Conservation (phyloP, 1,140 invertebrate genomes). For the Bombus difficillimus region DNA sequence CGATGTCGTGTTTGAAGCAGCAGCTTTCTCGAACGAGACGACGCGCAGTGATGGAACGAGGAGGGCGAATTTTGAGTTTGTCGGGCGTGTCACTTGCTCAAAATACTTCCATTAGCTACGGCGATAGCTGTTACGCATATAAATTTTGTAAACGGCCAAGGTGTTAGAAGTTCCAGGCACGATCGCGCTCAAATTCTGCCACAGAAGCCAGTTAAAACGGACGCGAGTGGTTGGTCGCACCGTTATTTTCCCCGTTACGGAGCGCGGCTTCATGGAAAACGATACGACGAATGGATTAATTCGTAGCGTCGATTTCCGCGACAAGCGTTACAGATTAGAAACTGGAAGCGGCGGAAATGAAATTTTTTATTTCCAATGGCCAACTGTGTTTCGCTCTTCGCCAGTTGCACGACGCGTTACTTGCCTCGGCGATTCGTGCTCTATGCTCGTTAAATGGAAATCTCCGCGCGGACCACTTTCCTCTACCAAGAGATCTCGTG, state of each 20-base stretch:
- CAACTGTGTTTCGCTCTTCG: neutral
- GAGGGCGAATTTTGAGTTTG: slow-evolving; percentile 32
- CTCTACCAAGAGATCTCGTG: neutral
- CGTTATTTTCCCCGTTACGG: neutral
- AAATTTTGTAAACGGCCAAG: slow-evolving; percentile 6
- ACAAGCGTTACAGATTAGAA: neutral
- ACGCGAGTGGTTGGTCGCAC: neutral
- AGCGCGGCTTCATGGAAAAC: neutral
- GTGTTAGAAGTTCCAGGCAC: slow-evolving; percentile 2
- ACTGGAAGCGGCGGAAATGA: neutral
- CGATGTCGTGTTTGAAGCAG: neutral
- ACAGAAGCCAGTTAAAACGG: neutral
- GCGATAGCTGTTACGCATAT: slow-evolving; percentile 9
- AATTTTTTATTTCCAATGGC: neutral
- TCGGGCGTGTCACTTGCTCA: slow-evolving; percentile 10
- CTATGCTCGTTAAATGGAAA: neutral
- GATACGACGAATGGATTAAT: neutral
- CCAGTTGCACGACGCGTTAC: neutral
- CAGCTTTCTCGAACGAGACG: neutral
- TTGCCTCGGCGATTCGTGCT: neutral
- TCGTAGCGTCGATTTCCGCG: too few relatives aligned
- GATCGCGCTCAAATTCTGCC: neutral
- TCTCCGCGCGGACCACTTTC: neutral
- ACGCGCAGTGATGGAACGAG: too few relatives aligned
- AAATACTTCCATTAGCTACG: slow-evolving; percentile 13